phyloP scores from a whole-genome alignment of 2,113 vertebrate species.

The Canis aureus region DNA sequence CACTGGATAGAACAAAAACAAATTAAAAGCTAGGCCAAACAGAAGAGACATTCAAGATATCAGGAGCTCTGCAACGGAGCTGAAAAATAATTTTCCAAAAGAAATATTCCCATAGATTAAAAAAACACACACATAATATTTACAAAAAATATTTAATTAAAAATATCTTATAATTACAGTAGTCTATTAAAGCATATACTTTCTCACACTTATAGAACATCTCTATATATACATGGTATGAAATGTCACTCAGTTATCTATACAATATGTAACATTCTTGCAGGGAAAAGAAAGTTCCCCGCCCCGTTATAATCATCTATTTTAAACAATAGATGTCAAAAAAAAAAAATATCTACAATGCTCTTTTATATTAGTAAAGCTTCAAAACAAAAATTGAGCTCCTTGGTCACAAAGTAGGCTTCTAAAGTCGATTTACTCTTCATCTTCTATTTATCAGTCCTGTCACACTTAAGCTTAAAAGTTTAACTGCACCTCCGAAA shows the following conservation, averaged over 20 bases:
- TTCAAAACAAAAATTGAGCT: conserved; percentile 90
- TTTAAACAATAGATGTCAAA: conserved; percentile 98
- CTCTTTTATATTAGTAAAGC: conserved; percentile 97
- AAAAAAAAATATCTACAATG: conserved; percentile 92
- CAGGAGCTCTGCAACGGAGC: conserved; percentile 84
- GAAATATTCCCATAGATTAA: conserved; percentile 88
- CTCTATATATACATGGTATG: conserved; percentile 97
- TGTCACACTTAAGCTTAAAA: conserved; percentile 80
- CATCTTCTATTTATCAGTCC: conserved; percentile 82
- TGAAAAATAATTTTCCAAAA: conserved; percentile 84
- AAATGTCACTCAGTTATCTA: conserved; percentile 96
- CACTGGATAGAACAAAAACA: conserved; percentile 75
- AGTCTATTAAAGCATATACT: conserved; percentile 99
- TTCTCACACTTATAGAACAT: conserved; percentile 99
- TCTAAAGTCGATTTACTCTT: conserved; percentile 86
- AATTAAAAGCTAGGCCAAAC: conserved; percentile 73
- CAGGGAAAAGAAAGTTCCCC: conserved; percentile 92
- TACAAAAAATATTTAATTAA: conserved; percentile 99
- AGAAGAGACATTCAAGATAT: conserved; percentile 84
- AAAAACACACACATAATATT: conserved; percentile 94
- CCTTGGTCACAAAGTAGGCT: conserved; percentile 89
- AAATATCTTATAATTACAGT: conserved; percentile 99
- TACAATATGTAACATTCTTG: conserved; percentile 97
- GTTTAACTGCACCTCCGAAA: conserved; percentile 83
- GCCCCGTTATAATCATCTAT: conserved; percentile 97